Conservation (phyloP, 2,797 vertebrate genomes). For the Lacerta agilis region DNA sequence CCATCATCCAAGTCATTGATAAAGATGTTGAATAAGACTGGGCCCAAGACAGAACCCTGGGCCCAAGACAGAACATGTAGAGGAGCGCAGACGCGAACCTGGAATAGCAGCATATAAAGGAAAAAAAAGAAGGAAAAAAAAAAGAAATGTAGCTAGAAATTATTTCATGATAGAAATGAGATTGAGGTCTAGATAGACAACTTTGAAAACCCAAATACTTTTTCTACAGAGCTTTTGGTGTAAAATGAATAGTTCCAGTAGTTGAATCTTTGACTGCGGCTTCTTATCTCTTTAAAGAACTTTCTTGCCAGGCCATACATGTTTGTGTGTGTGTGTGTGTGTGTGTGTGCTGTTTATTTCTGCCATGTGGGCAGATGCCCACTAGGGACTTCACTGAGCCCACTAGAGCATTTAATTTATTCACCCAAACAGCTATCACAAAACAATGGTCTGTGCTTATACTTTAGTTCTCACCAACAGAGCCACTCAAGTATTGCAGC, state of each 20-base stretch:
- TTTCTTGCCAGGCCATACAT: background rate
- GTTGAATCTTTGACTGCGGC: background rate
- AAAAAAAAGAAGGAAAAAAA: too few species aligned
- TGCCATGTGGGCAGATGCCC: conserved; percentile 22
- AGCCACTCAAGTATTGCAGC: background rate
- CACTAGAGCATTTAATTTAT: conserved; percentile 36
- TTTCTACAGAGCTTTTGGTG: background rate
- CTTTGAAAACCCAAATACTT: background rate
- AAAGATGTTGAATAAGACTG: too few species aligned
- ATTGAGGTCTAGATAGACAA: background rate
- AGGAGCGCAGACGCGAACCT: too few species aligned
- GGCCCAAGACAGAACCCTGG: too few species aligned
- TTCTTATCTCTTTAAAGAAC: background rate
- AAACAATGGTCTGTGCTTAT: background rate
- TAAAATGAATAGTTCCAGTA: background rate
- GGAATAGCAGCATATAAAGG: too few species aligned
- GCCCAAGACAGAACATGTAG: too few species aligned
- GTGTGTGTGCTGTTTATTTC: conserved; percentile 17
- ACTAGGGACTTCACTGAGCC: conserved; percentile 44
- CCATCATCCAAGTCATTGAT: too few species aligned
- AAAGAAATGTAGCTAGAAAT: background rate
- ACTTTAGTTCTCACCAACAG: background rate
- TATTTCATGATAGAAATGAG: background rate
- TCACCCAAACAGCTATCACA: background rate
- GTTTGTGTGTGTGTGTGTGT: background rate